Percentiles rank a stretch among this genome's conserved stretches.
Conservation (phyloP, 2,888 invertebrate species). For the Dicycla oo region DNA sequence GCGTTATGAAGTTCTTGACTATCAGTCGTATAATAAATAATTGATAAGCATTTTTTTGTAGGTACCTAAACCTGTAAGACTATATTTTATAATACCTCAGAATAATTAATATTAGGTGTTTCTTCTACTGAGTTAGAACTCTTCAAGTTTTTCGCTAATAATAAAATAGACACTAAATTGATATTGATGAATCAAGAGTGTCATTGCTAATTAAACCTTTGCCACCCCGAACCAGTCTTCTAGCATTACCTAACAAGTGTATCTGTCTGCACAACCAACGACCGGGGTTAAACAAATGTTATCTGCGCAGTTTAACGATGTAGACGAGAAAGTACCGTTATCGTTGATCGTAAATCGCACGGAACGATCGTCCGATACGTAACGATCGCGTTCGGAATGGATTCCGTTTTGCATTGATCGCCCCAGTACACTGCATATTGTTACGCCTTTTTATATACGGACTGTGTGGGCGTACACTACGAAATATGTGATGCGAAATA, state of each 20-base stretch:
- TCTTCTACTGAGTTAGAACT: neutral
- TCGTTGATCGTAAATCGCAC: conserved; percentile 75
- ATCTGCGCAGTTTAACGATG: conserved; percentile 74
- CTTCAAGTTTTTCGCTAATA: too few relatives aligned
- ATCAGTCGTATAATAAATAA: conserved; percentile 17
- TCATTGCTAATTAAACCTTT: conserved; percentile 3
- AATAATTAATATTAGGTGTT: neutral
- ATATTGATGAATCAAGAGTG: too few relatives aligned
- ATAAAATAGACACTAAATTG: too few relatives aligned
- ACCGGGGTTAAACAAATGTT: conserved; percentile 68
- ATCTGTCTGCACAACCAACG: conserved; percentile 34
- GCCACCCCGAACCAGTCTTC: neutral
- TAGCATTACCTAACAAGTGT: conserved; percentile 35
- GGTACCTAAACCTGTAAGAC: neutral
- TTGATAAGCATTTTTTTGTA: conserved; percentile 4
- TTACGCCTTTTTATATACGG: conserved; percentile 56
- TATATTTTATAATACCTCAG: neutral
- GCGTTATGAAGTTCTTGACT: conserved; percentile 6
- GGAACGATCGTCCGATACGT: conserved; percentile 71
- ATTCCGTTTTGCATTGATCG: conserved; percentile 70
- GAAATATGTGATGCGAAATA: conserved; percentile 37
- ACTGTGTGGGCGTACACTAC: conserved; percentile 10
- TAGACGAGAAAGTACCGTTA: conserved; percentile 76
- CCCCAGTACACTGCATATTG: conserved; percentile 60
- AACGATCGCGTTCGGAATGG: conserved; percentile 65